These are phyloP conservation scores for Tenthredo scrophulariae DNA, from an alignment of 2,888 invertebrate species.

Conservation along the genomic window DNA sequence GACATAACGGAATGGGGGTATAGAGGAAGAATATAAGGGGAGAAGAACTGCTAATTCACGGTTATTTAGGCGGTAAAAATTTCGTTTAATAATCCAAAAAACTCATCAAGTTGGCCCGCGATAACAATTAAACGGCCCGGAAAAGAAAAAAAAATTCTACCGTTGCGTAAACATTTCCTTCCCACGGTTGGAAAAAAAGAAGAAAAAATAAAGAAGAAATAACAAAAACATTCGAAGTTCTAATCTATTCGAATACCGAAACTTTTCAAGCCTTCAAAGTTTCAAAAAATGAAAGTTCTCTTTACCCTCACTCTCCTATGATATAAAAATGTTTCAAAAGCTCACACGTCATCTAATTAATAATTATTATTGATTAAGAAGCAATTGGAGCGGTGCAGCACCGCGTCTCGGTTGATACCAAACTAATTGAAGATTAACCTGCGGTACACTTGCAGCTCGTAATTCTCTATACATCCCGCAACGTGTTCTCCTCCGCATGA, in stretches of 20 bases:
- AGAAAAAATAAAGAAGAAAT: background rate
- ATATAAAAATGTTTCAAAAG: background rate
- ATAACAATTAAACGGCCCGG: background rate
- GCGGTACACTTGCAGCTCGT: slow-evolving; percentile 24
- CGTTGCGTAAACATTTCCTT: too few species aligned
- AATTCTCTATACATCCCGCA: slow-evolving; percentile 21
- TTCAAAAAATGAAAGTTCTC: background rate
- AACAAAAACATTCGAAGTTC: too few species aligned
- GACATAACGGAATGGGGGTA: slow-evolving; percentile 12
- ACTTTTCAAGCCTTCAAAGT: background rate
- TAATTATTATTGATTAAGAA: background rate
- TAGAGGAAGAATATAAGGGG: background rate
- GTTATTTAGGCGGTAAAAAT: slow-evolving; percentile 12
- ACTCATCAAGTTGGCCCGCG: background rate
- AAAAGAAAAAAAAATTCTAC: background rate
- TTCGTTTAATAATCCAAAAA: slow-evolving; percentile 1
- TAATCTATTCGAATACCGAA: background rate
- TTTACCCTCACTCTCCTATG: background rate
- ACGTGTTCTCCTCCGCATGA: slow-evolving; percentile 21
- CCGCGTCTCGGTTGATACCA: background rate
- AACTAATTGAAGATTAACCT: slow-evolving; percentile 39
- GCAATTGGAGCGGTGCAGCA: background rate
- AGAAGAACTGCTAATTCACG: slow-evolving; percentile 15
- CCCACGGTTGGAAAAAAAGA: background rate
- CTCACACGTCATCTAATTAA: background rate